Evolutionary conservation across 2,113 vertebrate genomes (phyloP).

Genomic region (Ceratotherium simum): DNA sequence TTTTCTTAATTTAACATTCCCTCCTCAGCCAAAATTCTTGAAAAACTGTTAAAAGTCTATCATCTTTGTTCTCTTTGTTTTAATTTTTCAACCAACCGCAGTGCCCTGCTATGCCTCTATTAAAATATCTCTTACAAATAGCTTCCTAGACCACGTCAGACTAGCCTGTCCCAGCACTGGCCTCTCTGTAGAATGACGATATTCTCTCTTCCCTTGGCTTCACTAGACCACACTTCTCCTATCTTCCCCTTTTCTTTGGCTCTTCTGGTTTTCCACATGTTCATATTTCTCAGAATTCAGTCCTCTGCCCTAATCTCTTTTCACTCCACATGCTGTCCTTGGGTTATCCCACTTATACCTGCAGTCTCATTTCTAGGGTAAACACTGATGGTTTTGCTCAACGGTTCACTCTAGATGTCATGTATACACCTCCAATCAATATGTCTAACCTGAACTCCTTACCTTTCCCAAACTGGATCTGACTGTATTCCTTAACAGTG

Average conservation of each 20-base stretch:
- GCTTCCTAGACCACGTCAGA: background rate
- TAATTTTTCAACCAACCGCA: background rate
- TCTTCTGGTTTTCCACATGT: background rate
- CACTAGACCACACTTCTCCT: no score
- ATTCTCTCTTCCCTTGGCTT: background rate
- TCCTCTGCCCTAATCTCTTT: background rate
- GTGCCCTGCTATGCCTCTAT: background rate
- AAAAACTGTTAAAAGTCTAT: background rate
- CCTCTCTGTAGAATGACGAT: background rate
- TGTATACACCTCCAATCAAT: background rate
- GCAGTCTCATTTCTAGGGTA: background rate
- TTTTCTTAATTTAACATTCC: background rate
- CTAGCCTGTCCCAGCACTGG: background rate
- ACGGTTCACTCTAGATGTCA: background rate
- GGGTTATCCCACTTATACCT: background rate
- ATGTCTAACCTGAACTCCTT: background rate
- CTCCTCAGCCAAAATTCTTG: background rate
- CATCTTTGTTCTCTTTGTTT: background rate
- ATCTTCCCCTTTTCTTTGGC: background rate
- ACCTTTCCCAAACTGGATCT: background rate
- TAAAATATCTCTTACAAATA: background rate
- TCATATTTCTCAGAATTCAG: background rate
- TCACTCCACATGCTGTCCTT: background rate
- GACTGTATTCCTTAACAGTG: no score
- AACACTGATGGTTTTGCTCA: background rate